Base-by-base conservation (phyloP, 1,140 invertebrate species). In the Brachystomella parvula region DNA sequence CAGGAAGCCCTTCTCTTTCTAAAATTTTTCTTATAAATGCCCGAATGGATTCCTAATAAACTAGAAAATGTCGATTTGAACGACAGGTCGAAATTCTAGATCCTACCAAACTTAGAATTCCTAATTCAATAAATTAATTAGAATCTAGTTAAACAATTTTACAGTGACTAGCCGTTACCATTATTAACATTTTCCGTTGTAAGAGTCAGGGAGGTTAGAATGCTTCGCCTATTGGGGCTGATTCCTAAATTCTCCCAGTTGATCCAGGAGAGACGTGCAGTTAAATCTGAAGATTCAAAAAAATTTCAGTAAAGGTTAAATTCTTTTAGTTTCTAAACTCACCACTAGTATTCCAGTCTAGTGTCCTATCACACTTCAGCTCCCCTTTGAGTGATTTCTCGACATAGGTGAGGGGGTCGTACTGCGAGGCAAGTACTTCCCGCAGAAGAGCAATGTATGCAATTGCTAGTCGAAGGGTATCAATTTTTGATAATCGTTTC, bases 231-330 rank as follows among this genome's bases (percentile, higher is more conserved):
- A 67, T 89, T 89, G 6, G 92, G 90, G 77, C 90, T 91, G 0
- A 96, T 92, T 0, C 96, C 96, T 0, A 99, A 82, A 77, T 94
- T 96, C 77, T 96, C 93, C 96, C 96, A 99, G 75, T 98, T 97
- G 65, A 99, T 97, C 96, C 96, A 99, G 0, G 93, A 96, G 3
- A 99, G 80, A 62, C 96, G 82, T 0, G 96, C 95, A 9, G 95
- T 97, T 63, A 98, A 81, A 86, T 99, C 96, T 98, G 78, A 21
- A 82, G 82, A 71, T 2, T 47, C 30, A 44, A 61, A 33, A 39
- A 53, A 53, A 53, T 15, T 53, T 53, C 9, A 17, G 49, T 6
- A 3, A 9, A 15, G n/a, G 9, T 21, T 28, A 59, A 17, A 56
- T 56, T 56, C 24, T 56, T 17, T 12, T 56, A 26, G 6, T 12